phyloP scores from a whole-genome alignment of 2,888 invertebrate genomes.

The Sinelater perroti region DNA sequence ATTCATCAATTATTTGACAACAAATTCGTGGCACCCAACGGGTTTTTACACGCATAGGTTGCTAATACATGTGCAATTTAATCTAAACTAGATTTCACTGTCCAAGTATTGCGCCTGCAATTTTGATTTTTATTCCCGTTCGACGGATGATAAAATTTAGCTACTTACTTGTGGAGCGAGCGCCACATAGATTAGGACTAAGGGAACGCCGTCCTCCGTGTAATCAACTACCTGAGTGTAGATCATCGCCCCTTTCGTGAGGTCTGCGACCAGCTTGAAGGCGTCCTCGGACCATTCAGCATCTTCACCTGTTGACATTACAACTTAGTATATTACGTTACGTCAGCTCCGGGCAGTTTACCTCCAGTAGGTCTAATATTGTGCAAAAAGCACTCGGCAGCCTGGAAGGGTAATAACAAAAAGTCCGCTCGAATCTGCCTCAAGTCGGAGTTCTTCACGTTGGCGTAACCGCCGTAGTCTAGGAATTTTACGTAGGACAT shows the following conservation, averaged over 20 bases:
- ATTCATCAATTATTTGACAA: too few species aligned
- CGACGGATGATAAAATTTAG: too few species aligned
- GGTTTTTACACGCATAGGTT: too few species aligned
- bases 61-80: too few species aligned
- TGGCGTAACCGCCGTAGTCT: conserved; percentile 94
- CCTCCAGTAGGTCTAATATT: conserved; percentile 83
- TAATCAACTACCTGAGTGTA: conserved; percentile 91
- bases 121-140: too few species aligned
- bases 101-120: too few species aligned
- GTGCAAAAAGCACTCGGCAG: conserved; percentile 93
- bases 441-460: conserved; percentile 77
- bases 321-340: too few species aligned
- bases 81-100: too few species aligned
- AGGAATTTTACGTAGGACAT: conserved; percentile 86
- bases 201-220: conserved; percentile 79
- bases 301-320: conserved; percentile 62
- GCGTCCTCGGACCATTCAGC: conserved; percentile 81
- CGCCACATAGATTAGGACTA: conserved; percentile 82
- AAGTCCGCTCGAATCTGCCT: conserved; percentile 95
- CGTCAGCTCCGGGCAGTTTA: conserved; percentile 57
- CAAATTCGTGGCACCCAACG: too few species aligned
- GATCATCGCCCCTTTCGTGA: conserved; percentile 83
- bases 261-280: conserved; percentile 76
- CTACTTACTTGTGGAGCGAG: conserved; percentile 67
- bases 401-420: conserved; percentile 95